phyloP scores from a whole-genome alignment of 2,888 invertebrate genomes.

The Drosophila anomalata region DNA sequence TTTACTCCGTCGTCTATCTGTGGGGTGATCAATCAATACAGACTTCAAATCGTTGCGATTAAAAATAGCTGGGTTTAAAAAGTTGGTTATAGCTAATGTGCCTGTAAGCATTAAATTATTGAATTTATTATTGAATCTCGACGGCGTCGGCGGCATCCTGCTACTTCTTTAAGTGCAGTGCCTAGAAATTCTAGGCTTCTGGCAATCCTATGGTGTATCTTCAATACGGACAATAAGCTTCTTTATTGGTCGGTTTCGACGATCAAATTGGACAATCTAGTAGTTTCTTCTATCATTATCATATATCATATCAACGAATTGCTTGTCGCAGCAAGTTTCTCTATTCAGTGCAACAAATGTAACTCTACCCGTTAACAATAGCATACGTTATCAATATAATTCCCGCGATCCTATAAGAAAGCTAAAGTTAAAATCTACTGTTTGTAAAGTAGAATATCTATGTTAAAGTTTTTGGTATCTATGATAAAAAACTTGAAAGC shows the following conservation, averaged over 20 bases:
- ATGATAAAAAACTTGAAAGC: background rate
- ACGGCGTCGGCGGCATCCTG: background rate
- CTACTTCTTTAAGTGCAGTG: constrained; percentile 6
- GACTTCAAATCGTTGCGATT: background rate
- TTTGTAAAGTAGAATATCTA: background rate
- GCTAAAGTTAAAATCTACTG: background rate
- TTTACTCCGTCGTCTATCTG: constrained; percentile 23
- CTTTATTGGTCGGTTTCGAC: constrained; percentile 3
- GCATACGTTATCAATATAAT: constrained; percentile 4
- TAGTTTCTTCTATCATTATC: constrained; percentile 9
- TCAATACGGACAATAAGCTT: constrained; percentile 8
- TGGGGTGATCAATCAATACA: constrained; percentile 1
- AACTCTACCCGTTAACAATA: constrained; percentile 4
- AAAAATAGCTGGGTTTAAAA: background rate
- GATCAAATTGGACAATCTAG: constrained; percentile 10
- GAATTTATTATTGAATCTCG: background rate
- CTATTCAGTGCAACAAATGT: background rate
- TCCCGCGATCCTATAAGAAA: constrained; percentile 8
- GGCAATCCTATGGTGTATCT: constrained; percentile 9
- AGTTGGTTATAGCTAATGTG: background rate
- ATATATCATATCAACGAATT: background rate
- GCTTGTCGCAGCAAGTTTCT: constrained; percentile 1
- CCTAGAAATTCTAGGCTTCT: constrained; percentile 13
- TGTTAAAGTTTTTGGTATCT: background rate
- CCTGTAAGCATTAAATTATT: constrained; percentile 8